Percentiles rank a stretch among this genome's conserved stretches.
Evolutionary conservation across 2,113 vertebrate species (phyloP).

Genomic region (Bagarius yarrelli): DNA sequence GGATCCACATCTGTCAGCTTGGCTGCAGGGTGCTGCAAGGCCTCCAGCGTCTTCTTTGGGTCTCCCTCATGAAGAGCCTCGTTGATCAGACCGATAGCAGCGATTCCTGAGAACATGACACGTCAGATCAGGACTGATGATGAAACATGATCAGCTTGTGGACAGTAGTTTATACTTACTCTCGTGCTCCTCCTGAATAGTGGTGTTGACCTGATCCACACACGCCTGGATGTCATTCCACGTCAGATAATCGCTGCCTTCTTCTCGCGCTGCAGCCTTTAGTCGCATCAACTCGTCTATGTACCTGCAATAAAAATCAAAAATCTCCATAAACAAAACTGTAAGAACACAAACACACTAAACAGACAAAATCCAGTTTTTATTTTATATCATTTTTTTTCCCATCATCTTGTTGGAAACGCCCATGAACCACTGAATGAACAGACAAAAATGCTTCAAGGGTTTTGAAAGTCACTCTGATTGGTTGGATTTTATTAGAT

Average conservation of each 20-base stretch:
- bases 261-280: constrained; percentile 74
- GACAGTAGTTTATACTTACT: constrained; percentile 70
- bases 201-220: constrained; percentile 86
- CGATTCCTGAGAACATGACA: constrained; percentile 76
- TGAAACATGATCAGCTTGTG: not conserved
- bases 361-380: not conserved
- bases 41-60: constrained; percentile 79
- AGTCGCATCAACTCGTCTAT: constrained; percentile 88
- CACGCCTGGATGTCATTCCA: constrained; percentile 98
- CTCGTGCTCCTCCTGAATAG: constrained; percentile 91
- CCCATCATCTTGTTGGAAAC: too few relatives aligned
- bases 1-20: constrained; percentile 85
- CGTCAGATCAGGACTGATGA: not conserved
- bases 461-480: too few relatives aligned
- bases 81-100: constrained; percentile 92
- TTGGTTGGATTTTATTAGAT: too few relatives aligned
- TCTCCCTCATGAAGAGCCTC: constrained; percentile 94
- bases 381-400: not conserved
- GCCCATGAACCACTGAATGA: too few relatives aligned
- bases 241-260: constrained; percentile 80
- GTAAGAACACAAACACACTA: not conserved
- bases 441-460: too few relatives aligned
- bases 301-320: constrained; percentile 73
- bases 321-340: not conserved
- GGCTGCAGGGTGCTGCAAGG: constrained; percentile 84